phyloP scores from a whole-genome alignment of 2,888 invertebrate species.

The Eristalinus sepulchralis region DNA sequence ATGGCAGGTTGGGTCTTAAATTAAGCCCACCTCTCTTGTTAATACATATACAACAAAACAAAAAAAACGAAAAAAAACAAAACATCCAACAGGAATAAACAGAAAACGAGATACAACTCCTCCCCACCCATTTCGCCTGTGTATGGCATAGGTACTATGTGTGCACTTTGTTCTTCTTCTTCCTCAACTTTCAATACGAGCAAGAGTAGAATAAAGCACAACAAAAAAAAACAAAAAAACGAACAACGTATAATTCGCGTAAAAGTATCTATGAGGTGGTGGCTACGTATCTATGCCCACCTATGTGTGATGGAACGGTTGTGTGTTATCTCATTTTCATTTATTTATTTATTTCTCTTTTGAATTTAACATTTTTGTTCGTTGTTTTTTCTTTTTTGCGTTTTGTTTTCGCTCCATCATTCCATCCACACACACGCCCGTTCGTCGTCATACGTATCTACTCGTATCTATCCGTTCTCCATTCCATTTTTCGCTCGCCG shows the following conservation, averaged over 20 bases:
- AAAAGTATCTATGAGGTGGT: constrained; percentile 67
- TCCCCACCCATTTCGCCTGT: constrained; percentile 71
- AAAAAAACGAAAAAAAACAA: constrained; percentile 24
- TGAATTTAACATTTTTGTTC: constrained; percentile 47
- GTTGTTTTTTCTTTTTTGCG: constrained; percentile 7
- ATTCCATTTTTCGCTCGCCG: constrained; percentile 30
- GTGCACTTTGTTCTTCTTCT: constrained; percentile 69
- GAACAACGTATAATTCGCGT: constrained; percentile 13
- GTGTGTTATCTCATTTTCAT: constrained; percentile 70
- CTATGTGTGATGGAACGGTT: constrained; percentile 69
- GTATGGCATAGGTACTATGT: constrained; percentile 17
- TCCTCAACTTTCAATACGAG: constrained; percentile 60
- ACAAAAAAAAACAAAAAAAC: not conserved
- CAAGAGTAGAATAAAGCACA: not conserved
- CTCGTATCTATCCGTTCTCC: constrained; percentile 42
- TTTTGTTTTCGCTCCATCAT: constrained; percentile 47
- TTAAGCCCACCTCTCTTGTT: constrained; percentile 75
- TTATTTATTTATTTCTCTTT: constrained; percentile 71
- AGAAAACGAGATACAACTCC: constrained; percentile 66
- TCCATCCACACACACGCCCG: constrained; percentile 36
- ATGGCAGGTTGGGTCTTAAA: constrained; percentile 77
- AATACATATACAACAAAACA: constrained; percentile 57
- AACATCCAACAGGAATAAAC: constrained; percentile 17
- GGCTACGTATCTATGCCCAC: constrained; percentile 68
- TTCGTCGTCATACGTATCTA: constrained; percentile 1